phyloP scores from a whole-genome alignment of 92 coral and sea anemone genomes.

The Isaurus tuberculatus region DNA sequence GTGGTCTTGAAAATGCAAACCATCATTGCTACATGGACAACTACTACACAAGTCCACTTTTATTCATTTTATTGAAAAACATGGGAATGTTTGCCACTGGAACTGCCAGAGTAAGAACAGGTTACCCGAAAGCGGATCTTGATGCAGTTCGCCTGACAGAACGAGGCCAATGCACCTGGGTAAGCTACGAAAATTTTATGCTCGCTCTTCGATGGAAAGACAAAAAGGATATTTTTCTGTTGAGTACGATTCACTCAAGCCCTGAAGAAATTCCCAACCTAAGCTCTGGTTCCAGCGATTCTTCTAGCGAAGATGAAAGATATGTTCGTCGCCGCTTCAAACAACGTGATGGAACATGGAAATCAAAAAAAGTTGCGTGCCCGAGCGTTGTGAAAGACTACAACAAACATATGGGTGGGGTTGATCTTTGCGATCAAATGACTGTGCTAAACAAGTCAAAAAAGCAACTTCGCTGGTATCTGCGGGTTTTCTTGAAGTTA shows the following conservation, averaged over 20 bases:
- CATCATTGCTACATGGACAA: conserved; percentile 44
- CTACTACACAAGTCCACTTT: conserved; percentile 58
- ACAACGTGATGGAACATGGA: conserved; percentile 12
- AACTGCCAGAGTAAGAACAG: conserved; percentile 48
- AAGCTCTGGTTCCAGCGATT: background rate
- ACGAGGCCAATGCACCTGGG: conserved; percentile 52
- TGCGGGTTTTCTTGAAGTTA: conserved; percentile 34
- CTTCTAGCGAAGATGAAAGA: conserved; percentile 1
- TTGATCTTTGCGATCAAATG: conserved; percentile 53
- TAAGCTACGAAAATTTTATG: conserved; percentile 35
- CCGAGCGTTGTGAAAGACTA: conserved; percentile 39
- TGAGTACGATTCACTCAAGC: conserved; percentile 52
- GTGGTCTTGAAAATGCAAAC: conserved; percentile 34
- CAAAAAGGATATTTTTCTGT: conserved; percentile 47
- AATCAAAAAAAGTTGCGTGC: conserved; percentile 10
- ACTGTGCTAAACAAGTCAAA: conserved; percentile 10
- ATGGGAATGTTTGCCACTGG: conserved; percentile 49
- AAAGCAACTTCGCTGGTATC: conserved; percentile 21
- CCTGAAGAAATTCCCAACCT: background rate
- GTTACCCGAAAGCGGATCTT: conserved; percentile 43
- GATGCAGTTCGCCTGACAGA: conserved; percentile 27
- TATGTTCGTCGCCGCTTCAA: conserved; percentile 2
- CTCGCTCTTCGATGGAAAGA: conserved; percentile 63
- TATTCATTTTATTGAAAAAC: conserved; percentile 48
- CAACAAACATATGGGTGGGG: conserved; percentile 55